Evolutionary conservation across 2,113 vertebrate genomes (phyloP).

Genomic region (Ameiurus melas): DNA sequence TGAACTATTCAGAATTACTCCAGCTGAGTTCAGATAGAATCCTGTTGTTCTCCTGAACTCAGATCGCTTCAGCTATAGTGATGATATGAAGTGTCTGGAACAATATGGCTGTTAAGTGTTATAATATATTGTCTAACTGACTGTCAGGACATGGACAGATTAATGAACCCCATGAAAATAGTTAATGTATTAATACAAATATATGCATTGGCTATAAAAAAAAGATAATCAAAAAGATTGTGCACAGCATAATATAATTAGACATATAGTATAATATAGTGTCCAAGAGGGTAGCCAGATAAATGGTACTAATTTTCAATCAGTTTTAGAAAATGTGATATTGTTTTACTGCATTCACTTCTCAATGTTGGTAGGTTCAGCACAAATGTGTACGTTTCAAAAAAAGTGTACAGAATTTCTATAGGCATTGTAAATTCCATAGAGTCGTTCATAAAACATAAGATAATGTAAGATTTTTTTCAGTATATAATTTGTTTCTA

Average conservation of each 20-base stretch:
- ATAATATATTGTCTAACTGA: background rate
- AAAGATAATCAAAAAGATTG: background rate
- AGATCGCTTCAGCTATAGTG: background rate
- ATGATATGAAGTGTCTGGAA: background rate
- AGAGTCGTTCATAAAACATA: slow-evolving; percentile 3
- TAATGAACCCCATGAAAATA: background rate
- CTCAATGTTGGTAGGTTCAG: background rate
- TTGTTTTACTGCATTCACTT: background rate
- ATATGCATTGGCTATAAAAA: background rate
- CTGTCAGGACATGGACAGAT: background rate
- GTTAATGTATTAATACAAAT: background rate
- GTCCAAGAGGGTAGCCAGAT: background rate
- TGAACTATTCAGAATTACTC: background rate
- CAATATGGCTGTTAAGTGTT: background rate
- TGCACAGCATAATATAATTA: no score
- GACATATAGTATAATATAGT: no score
- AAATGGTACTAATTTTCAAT: background rate
- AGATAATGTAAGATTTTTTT: background rate
- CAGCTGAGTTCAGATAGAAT: background rate
- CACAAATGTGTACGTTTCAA: background rate
- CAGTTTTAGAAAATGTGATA: background rate
- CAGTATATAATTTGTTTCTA: background rate
- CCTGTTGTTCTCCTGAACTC: background rate
- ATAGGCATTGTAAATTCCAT: slow-evolving; percentile 8
- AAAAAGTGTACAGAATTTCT: background rate